These are phyloP conservation scores for Ianthella basta DNA, from an alignment of 37 sponge, comb jelly and placozoan genomes.

Conservation along the genomic window DNA sequence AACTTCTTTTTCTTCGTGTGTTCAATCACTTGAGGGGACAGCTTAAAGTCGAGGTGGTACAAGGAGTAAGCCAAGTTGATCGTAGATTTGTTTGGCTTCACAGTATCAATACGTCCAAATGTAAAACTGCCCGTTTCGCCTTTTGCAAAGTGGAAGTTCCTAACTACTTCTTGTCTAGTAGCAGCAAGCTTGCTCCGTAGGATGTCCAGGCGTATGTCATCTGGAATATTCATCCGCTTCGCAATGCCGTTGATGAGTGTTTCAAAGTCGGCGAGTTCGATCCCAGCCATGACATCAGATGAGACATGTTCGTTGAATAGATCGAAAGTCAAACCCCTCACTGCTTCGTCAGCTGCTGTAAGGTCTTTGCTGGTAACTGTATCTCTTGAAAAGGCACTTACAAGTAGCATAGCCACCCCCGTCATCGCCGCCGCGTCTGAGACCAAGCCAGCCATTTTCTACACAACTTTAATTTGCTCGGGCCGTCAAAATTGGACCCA, in stretches of 20 bases:
- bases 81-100: neutral
- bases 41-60: neutral
- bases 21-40: neutral
- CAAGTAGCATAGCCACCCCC: neutral
- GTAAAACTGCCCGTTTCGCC: neutral
- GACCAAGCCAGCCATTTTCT: too few relatives aligned
- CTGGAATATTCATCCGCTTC: neutral
- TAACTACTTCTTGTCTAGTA: neutral
- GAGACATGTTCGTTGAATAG: neutral
- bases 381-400: neutral
- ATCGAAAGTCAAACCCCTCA: neutral
- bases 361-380: neutral
- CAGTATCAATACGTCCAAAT: conserved; percentile 6
- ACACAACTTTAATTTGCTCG: too few relatives aligned
- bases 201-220: neutral
- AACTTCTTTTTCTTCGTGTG: conserved; percentile 8
- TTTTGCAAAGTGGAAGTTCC: neutral
- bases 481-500: too few relatives aligned
- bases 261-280: neutral
- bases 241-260: neutral
- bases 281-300: neutral
- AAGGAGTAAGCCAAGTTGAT: conserved; percentile 2
- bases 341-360: neutral
- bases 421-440: too few relatives aligned
- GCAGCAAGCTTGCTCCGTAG: neutral